Base-by-base conservation (phyloP, 2,888 invertebrate genomes). In the Drosophila antonietae region DNA sequence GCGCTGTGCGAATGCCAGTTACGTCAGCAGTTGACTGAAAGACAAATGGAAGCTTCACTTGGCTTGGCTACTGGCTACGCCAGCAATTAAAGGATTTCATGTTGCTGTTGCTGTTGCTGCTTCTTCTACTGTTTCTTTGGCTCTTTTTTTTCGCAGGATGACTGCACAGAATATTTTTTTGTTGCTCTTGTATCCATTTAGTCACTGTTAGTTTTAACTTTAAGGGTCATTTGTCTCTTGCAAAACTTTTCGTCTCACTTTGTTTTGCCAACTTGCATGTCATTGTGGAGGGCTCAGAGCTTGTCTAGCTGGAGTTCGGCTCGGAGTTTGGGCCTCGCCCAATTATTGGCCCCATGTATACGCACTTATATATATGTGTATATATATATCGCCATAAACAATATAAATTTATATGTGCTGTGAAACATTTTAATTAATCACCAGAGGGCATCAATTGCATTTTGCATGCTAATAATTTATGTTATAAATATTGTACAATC, bases 401-500 rank as follows among this genome's bases (percentile, higher is more conserved):
- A 83, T 83, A 88, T 77, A 33, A 88, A 83, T 83, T 83, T 83
- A 88, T 83, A 73, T 80, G 83, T 70, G 83, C 68, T 85, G 77
- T 77, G 88, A 88, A 90, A 89, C 89, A 80, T 81, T 89, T 90
- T 90, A 89, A 89, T 90, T 81, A 90, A 90, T 90, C 90, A 88
- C 90, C 86, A 78, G 81, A 80, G 89, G 86, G 81, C 87, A 94
- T 94, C 18, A 96, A 96, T 66, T 96, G 94, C 83, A 95, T 94
- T 63, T 96, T 96, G 74, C 97, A 94, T 89, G 95, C 95, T 47
- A 95, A 93, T 92, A 97, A 96, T 91, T 95, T 96, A 90, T 95
- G 78, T 69, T 67, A 84, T 84, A 83, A 84, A 84, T 88, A 80
- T 88, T 88, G 55, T 70, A 80, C 68, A 66, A 73, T 75, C 71